Evolutionary conservation across 2,797 vertebrate species (phyloP).

Genomic region (Anableps anableps): DNA sequence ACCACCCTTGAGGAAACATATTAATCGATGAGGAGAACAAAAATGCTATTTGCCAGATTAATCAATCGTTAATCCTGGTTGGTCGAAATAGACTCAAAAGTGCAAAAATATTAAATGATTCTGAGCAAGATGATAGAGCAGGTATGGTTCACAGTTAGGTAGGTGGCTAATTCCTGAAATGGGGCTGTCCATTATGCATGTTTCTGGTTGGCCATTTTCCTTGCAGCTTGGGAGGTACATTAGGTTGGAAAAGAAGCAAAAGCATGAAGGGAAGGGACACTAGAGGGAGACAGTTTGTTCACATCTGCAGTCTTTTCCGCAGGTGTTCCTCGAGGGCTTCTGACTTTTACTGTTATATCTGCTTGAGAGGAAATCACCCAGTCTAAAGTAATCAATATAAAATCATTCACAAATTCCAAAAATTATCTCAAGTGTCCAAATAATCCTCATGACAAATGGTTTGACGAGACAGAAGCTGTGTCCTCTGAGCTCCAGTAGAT

Average conservation of each 20-base stretch:
- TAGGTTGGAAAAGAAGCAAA: conserved; percentile 36
- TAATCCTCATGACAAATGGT: conserved; percentile 26
- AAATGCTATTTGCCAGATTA: conserved; percentile 43
- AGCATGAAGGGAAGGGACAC: conserved; percentile 60
- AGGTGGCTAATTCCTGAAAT: conserved; percentile 77
- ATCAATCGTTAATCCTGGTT: conserved; percentile 36
- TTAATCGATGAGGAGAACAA: conserved; percentile 35
- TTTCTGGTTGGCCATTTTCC: conserved; percentile 60
- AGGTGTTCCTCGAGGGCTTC: conserved; percentile 86
- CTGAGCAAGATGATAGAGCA: conserved; percentile 57
- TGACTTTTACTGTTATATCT: conserved; percentile 87
- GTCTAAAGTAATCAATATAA: conserved; percentile 52
- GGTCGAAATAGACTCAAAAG: conserved; percentile 29
- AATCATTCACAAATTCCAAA: conserved; percentile 57
- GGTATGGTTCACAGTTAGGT: conserved; percentile 58
- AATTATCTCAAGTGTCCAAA: conserved; percentile 43
- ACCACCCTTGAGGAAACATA: conserved; percentile 38
- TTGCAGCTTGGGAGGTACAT: conserved; percentile 56
- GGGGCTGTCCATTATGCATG: conserved; percentile 79
- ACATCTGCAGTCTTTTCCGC: conserved; percentile 84
- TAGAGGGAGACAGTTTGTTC: conserved; percentile 81
- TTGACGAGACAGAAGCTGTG: conserved; percentile 75
- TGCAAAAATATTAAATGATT: conserved; percentile 42
- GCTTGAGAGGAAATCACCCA: conserved; percentile 74
- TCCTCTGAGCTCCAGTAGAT: conserved; percentile 26